Conservation (phyloP, 2,888 invertebrate species). For the Caenorhabditis zanzibari region DNA sequence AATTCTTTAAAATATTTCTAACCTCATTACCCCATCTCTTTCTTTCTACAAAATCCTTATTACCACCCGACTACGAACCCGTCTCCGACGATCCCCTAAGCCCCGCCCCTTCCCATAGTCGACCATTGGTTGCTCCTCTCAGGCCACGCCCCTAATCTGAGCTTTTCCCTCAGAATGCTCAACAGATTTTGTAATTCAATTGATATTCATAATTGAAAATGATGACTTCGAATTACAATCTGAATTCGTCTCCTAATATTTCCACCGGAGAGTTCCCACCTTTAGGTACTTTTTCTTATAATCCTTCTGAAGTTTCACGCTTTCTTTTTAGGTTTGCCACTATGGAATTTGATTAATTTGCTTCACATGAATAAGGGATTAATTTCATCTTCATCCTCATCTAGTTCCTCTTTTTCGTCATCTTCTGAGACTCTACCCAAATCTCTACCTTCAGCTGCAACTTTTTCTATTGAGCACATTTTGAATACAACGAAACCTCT, state of each 20-base stretch:
- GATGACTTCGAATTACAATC: constrained; percentile 21
- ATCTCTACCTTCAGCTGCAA: neutral
- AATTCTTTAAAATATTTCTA: too few species aligned
- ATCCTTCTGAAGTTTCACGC: too few species aligned
- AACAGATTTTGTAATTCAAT: constrained; percentile 30
- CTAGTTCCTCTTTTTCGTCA: constrained; percentile 6
- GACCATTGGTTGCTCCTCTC: neutral
- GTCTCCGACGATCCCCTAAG: neutral
- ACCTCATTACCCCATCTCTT: too few species aligned
- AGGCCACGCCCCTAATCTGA: constrained; percentile 8
- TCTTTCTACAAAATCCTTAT: too few species aligned
- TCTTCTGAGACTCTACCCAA: constrained; percentile 11
- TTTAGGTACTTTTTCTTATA: neutral
- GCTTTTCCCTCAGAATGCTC: constrained; percentile 10
- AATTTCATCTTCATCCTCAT: neutral
- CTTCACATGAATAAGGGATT: constrained; percentile 15
- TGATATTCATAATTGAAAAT: constrained; percentile 13
- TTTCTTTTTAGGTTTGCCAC: constrained; percentile 37
- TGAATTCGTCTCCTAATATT: neutral
- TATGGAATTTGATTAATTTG: constrained; percentile 40
- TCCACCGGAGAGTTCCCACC: neutral
- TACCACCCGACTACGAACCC: constrained; percentile 2
- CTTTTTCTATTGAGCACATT: constrained; percentile 57
- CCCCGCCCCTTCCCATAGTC: constrained; percentile 2
- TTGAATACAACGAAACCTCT: constrained; percentile 7